A percentile compares a stretch with the other conserved stretches of the same genome.
Conservation (phyloP, 2,888 invertebrate species). For the Hipparchia semele region DNA sequence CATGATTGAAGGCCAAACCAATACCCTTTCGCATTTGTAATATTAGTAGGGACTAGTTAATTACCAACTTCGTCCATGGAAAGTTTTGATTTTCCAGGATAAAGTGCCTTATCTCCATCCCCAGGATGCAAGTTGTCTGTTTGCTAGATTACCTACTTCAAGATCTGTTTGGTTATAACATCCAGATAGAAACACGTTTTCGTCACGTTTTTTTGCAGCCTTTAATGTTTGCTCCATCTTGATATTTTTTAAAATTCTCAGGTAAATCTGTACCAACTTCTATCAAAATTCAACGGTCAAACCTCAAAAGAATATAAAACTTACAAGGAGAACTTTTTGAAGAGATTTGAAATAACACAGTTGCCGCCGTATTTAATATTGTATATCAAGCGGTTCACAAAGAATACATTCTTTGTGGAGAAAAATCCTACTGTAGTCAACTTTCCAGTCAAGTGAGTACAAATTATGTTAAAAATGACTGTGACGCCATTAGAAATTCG, state of each 20-base stretch:
- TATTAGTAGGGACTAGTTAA: no score
- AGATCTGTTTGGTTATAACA: no score
- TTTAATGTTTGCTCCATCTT: not conserved
- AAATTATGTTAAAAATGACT: not conserved
- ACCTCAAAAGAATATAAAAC: constrained; percentile 99
- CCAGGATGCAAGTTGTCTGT: no score
- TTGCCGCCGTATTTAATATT: constrained; percentile 97
- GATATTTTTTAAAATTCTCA: constrained; percentile 60
- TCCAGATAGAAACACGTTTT: no score
- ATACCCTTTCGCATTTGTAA: no score
- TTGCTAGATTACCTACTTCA: no score
- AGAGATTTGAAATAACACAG: constrained; percentile 96
- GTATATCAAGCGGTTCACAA: constrained; percentile 98
- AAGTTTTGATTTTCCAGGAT: no score
- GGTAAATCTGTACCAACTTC: constrained; percentile 96
- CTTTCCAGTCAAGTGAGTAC: constrained; percentile 98
- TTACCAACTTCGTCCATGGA: no score
- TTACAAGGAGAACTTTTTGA: constrained; percentile 99
- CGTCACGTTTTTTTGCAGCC: no score
- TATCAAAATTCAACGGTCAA: constrained; percentile 98
- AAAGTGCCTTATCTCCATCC: no score
- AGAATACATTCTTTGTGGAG: constrained; percentile 99
- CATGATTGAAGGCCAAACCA: no score
- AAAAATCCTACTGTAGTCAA: constrained; percentile 99
- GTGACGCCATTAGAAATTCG: constrained; percentile 1